phyloP scores from a whole-genome alignment of 2,113 vertebrate genomes.

The Phalacrocorax pelagicus region DNA sequence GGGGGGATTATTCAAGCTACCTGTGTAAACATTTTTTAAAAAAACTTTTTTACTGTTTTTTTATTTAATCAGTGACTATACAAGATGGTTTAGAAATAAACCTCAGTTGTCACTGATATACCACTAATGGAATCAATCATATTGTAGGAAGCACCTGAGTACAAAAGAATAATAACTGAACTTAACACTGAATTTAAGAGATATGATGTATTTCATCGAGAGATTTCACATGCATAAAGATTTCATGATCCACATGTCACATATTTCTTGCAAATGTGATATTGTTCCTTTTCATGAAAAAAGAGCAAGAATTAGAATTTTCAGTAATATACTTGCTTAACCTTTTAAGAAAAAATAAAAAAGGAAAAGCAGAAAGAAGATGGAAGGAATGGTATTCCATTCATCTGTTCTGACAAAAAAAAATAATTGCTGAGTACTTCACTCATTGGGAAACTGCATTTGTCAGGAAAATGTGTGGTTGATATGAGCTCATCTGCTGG shows the following conservation, averaged over 20 bases:
- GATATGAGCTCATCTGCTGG: conserved; percentile 29
- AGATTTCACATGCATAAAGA: neutral
- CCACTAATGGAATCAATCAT: neutral
- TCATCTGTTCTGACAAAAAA: neutral
- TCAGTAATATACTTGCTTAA: neutral
- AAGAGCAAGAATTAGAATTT: neutral
- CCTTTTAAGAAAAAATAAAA: neutral
- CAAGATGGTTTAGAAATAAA: neutral
- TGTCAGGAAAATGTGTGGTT: conserved; percentile 46
- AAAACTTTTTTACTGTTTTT: no score
- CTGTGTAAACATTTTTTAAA: neutral
- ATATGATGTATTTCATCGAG: neutral
- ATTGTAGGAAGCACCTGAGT: neutral
- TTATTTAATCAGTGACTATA: neutral
- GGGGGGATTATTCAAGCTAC: neutral
- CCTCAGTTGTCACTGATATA: neutral
- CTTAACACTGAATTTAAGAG: neutral
- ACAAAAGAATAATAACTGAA: neutral
- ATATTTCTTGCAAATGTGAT: neutral
- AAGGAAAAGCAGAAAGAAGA: neutral
- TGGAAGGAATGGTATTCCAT: neutral
- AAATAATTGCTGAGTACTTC: conserved; percentile 36
- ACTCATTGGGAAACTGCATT: conserved; percentile 22
- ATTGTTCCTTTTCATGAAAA: neutral
- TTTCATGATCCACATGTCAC: neutral